Conservation (phyloP, 2,797 vertebrate species). For the Helostoma temminkii region DNA sequence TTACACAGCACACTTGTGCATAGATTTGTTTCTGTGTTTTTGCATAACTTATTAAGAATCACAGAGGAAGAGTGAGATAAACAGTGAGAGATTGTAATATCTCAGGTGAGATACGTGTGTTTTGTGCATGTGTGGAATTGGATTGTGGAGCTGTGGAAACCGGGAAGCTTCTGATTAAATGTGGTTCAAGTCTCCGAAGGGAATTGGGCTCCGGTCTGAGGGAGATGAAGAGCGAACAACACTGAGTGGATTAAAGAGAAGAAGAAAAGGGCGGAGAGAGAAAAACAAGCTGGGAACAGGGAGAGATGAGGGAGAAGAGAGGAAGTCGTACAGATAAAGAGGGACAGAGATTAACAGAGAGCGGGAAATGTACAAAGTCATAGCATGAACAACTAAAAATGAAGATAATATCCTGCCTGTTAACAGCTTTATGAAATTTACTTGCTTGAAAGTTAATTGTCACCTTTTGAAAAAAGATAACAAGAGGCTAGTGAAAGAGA, state of each 20-base stretch:
- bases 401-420: not conserved
- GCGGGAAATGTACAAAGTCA: conserved; percentile 14
- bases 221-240: conserved; percentile 39
- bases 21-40: conserved; percentile 21
- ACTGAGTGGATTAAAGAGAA: conserved; percentile 47
- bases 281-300: not conserved
- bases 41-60: conserved; percentile 19
- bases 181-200: conserved; percentile 44
- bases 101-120: conserved; percentile 14
- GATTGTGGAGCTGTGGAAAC: conserved; percentile 39
- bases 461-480: conserved; percentile 9
- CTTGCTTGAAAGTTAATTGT: not conserved
- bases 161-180: conserved; percentile 64
- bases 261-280: conserved; percentile 17
- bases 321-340: conserved; percentile 8
- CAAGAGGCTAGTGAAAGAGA: not conserved
- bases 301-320: conserved; percentile 13
- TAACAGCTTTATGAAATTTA: not conserved
- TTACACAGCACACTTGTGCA: not conserved
- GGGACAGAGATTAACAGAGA: conserved; percentile 15
- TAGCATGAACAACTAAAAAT: not conserved
- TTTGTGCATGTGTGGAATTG: not conserved
- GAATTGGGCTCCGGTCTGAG: conserved; percentile 46
- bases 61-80: not conserved
- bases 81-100: not conserved